phyloP scores from a whole-genome alignment of 2,888 invertebrate genomes.

The Drosophila niveifrons region DNA sequence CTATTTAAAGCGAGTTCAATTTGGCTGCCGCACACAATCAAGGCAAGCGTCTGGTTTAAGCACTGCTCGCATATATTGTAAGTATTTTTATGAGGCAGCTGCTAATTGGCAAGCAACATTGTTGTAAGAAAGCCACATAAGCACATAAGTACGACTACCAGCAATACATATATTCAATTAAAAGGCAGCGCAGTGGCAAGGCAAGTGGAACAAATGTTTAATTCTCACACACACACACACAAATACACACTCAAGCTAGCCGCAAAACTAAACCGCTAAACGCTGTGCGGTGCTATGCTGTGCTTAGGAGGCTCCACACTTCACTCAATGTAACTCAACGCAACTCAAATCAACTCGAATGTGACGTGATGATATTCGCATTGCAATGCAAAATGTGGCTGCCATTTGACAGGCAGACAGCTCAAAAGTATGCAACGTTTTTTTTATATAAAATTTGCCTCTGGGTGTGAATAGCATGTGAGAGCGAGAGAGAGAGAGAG shows the following conservation, averaged over 20 bases:
- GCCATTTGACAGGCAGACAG: constrained; percentile 57
- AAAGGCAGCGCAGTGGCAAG: constrained; percentile 19
- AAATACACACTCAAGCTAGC: constrained; percentile 11
- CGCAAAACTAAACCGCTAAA: constrained; percentile 50
- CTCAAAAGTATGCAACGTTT: constrained; percentile 48
- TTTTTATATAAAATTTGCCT: constrained; percentile 14
- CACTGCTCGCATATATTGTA: constrained; percentile 6
- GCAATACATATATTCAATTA: constrained; percentile 51
- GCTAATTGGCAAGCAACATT: constrained; percentile 34
- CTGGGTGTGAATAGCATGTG: constrained; percentile 54
- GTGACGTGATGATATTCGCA: not conserved
- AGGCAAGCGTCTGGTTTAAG: constrained; percentile 19
- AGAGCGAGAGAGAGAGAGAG: constrained; percentile 18
- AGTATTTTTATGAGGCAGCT: constrained; percentile 19
- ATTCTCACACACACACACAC: constrained; percentile 2
- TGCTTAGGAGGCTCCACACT: constrained; percentile 16
- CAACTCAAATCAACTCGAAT: constrained; percentile 17
- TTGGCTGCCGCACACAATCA: constrained; percentile 48
- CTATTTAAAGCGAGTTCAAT: not conserved
- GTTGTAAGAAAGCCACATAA: constrained; percentile 34
- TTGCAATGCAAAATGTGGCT: constrained; percentile 72
- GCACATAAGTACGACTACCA: constrained; percentile 12
- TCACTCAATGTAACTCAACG: constrained; percentile 19
- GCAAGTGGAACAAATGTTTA: constrained; percentile 47
- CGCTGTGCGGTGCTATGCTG: constrained; percentile 18